phyloP scores from a whole-genome alignment of 2,888 invertebrate genomes.

The Meiosimyza decipiens region DNA sequence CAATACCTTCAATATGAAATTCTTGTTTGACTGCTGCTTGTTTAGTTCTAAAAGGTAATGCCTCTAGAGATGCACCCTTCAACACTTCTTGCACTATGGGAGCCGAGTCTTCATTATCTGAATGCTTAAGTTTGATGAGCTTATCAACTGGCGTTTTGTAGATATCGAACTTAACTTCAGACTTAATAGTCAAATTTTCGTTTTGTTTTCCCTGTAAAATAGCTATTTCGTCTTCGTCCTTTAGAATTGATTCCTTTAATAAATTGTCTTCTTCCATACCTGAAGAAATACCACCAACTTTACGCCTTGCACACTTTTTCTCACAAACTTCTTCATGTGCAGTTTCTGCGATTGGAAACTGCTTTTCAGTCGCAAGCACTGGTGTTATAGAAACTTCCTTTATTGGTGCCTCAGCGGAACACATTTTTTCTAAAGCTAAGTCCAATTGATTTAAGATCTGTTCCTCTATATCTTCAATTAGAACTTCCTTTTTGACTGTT shows the following conservation, averaged over 20 bases:
- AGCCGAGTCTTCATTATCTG: no score
- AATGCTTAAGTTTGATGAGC: no score
- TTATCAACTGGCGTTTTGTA: no score
- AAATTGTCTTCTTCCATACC: no score
- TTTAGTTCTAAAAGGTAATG: slow-evolving; percentile 57
- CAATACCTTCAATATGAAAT: slow-evolving; percentile 50
- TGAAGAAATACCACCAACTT: no score
- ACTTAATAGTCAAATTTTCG: no score
- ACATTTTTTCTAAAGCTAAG: slow-evolving; percentile 50
- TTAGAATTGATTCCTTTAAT: no score
- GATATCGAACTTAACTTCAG: no score
- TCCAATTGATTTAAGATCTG: slow-evolving; percentile 56
- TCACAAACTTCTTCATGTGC: slow-evolving; percentile 61
- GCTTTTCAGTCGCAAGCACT: slow-evolving; percentile 42
- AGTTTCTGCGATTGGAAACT: slow-evolving; percentile 43
- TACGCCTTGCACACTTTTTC: slow-evolving; percentile 2
- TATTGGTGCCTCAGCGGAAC: slow-evolving; percentile 48
- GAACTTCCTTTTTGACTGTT: slow-evolving; percentile 46
- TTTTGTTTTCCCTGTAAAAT: no score
- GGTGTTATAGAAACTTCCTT: slow-evolving; percentile 9
- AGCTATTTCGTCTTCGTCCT: no score
- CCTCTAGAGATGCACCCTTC: slow-evolving; percentile 44
- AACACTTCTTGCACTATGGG: no score
- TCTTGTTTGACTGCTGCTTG: slow-evolving; percentile 51
- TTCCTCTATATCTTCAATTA: slow-evolving; percentile 52